These are phyloP conservation scores for Ophioderma brevispina DNA, from an alignment of 35 echinoderm and acorn worm species.

Conservation along the genomic window DNA sequence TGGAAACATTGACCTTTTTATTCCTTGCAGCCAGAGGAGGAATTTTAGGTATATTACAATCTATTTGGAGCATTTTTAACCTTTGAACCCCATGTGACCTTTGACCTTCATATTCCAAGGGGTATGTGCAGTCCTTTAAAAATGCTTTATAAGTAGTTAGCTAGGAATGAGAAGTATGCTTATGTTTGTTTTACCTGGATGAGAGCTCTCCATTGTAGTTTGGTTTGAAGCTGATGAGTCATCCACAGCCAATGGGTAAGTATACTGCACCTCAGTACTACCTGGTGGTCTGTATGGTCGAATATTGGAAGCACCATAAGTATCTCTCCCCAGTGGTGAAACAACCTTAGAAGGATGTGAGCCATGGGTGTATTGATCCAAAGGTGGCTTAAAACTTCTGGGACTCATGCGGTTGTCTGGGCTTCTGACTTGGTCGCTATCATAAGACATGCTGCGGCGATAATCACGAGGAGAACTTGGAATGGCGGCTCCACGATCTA, in stretches of 20 bases:
- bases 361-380: not conserved
- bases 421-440: slow-evolving; percentile 1
- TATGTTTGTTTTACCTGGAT: slow-evolving; percentile 48
- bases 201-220: slow-evolving; percentile 93
- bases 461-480: slow-evolving; percentile 10
- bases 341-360: not conserved
- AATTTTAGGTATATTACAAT: too few relatives aligned
- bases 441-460: not conserved
- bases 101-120: too few relatives aligned
- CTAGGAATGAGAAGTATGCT: too few relatives aligned
- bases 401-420: slow-evolving; percentile 1
- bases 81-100: too few relatives aligned
- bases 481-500: not conserved
- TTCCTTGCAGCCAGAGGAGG: too few relatives aligned
- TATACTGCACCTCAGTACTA: slow-evolving; percentile 83
- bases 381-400: not conserved
- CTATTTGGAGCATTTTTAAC: too few relatives aligned
- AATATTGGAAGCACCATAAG: slow-evolving; percentile 40
- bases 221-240: slow-evolving; percentile 60
- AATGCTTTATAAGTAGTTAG: too few relatives aligned
- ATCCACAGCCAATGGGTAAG: slow-evolving; percentile 53
- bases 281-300: slow-evolving; percentile 93
- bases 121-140: too few relatives aligned
- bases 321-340: not conserved
- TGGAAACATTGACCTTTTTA: too few relatives aligned